These are phyloP conservation scores for Ephialtes manifestator DNA, from an alignment of 2,888 invertebrate genomes.

Conservation along the genomic window DNA sequence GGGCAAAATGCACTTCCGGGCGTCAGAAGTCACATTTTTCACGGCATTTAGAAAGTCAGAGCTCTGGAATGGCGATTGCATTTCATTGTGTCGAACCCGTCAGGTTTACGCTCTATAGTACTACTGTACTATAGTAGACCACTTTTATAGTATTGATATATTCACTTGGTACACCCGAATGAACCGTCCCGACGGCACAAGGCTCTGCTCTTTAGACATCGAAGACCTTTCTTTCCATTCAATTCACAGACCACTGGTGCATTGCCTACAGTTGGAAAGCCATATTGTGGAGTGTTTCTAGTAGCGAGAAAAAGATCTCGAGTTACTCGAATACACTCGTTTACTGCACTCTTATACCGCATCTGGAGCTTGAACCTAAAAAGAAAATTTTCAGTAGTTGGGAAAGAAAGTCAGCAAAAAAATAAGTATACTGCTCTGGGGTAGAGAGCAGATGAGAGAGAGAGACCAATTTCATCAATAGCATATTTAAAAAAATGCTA, in stretches of 20 bases:
- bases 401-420: slow-evolving; percentile 19
- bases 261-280: slow-evolving; percentile 24
- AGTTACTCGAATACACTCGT: slow-evolving; percentile 43
- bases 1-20: slow-evolving; percentile 52
- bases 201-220: slow-evolving; percentile 42
- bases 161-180: slow-evolving; percentile 50
- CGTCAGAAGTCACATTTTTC: slow-evolving; percentile 45
- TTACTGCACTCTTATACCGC: slow-evolving; percentile 50
- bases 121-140: slow-evolving; percentile 13
- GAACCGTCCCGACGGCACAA: slow-evolving; percentile 28
- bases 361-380: slow-evolving; percentile 46
- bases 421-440: background rate
- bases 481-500: background rate
- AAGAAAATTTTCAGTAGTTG: slow-evolving; percentile 38
- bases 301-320: slow-evolving; percentile 31
- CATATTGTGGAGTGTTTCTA: slow-evolving; percentile 28
- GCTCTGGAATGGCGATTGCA: slow-evolving; percentile 67
- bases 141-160: slow-evolving; percentile 27
- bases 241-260: slow-evolving; percentile 39
- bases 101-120: slow-evolving; percentile 21
- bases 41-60: slow-evolving; percentile 53
- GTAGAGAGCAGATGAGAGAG: slow-evolving; percentile 31
- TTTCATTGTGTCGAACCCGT: slow-evolving; percentile 51
- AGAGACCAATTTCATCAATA: slow-evolving; percentile 55
- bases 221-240: slow-evolving; percentile 55